Conservation (phyloP, 2,888 invertebrate genomes). For the Strigamia maritima region DNA sequence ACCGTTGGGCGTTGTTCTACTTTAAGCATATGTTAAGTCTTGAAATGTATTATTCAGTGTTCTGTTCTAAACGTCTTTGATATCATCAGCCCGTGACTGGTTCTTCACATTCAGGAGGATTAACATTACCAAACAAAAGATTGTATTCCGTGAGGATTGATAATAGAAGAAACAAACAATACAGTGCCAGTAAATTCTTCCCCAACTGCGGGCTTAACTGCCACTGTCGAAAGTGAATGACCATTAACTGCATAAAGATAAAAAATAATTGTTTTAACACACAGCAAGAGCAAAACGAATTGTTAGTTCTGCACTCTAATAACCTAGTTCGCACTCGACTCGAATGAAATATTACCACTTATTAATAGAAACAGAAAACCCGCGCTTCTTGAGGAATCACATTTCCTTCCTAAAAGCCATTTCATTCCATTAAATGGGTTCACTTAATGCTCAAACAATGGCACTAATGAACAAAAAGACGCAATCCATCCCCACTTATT, state of each 20-base stretch:
- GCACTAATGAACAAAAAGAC: neutral
- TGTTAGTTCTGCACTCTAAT: no score
- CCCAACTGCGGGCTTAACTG: slow-evolving; percentile 48
- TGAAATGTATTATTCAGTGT: neutral
- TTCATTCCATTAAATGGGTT: neutral
- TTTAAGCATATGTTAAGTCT: neutral
- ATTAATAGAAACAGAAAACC: no score
- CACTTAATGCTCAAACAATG: neutral
- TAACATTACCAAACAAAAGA: slow-evolving; percentile 51
- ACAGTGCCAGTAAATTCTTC: slow-evolving; percentile 48
- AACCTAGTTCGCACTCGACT: no score
- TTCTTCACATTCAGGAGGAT: slow-evolving; percentile 47
- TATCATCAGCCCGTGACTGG: neutral
- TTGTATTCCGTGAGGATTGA: slow-evolving; percentile 52
- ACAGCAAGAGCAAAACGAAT: no score
- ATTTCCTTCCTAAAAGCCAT: no score
- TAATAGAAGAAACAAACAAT: slow-evolving; percentile 50
- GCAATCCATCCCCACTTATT: neutral
- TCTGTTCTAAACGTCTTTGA: neutral
- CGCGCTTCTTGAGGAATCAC: no score
- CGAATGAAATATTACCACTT: no score
- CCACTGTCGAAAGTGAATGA: slow-evolving; percentile 50
- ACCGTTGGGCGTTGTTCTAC: no score
- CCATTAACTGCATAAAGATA: slow-evolving; percentile 47
- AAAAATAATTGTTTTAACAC: no score